Evolutionary conservation across 2,797 vertebrate genomes (phyloP).

Genomic region (Leuciscus waleckii): DNA sequence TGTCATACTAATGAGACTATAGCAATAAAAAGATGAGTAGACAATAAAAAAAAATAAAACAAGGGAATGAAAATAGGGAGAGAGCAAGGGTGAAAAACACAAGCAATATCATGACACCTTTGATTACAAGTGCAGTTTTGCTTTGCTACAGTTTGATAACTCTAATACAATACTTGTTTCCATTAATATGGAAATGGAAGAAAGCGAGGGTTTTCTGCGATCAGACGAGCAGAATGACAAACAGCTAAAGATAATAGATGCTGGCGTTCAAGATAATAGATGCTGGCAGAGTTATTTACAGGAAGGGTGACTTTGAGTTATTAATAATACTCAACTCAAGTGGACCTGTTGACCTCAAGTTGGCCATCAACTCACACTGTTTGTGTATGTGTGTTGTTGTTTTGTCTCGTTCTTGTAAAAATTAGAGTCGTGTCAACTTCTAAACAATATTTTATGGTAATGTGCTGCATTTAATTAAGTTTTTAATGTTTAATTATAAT

Average conservation of each 20-base stretch:
- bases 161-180: conserved; percentile 58
- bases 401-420: background rate
- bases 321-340: conserved; percentile 15
- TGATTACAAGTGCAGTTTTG: conserved; percentile 43
- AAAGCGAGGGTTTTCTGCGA: conserved; percentile 60
- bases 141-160: conserved; percentile 60
- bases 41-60: conserved; percentile 17
- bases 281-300: conserved; percentile 55
- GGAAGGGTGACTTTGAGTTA: conserved; percentile 15
- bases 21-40: conserved; percentile 50
- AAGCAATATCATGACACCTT: conserved; percentile 47
- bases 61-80: conserved; percentile 1
- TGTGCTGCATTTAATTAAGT: conserved; percentile 1
- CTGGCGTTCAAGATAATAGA: conserved; percentile 40
- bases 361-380: background rate
- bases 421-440: conserved; percentile 11
- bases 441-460: background rate
- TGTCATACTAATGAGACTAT: conserved; percentile 40
- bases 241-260: conserved; percentile 53
- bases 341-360: conserved; percentile 21
- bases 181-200: conserved; percentile 73
- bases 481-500: conserved; percentile 15
- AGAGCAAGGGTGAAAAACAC: conserved; percentile 19
- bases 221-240: conserved; percentile 54
- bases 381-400: background rate